phyloP scores from a whole-genome alignment of 2,797 vertebrate species.

The Sylvia borin region DNA sequence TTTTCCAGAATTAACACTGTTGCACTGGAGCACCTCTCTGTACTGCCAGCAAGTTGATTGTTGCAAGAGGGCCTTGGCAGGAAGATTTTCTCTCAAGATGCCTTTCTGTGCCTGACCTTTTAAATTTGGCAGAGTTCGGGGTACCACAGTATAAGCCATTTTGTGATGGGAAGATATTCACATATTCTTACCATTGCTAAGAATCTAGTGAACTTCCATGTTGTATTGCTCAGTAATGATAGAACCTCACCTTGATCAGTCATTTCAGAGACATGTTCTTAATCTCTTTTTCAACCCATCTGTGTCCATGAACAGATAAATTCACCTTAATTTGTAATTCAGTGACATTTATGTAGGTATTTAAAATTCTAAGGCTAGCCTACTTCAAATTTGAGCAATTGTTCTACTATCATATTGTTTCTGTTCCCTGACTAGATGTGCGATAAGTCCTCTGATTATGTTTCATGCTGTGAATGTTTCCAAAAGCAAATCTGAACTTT shows the following conservation, averaged over 20 bases:
- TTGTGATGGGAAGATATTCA: not conserved
- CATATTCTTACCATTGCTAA: not conserved
- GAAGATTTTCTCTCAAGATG: not conserved
- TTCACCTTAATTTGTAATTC: conserved; percentile 8
- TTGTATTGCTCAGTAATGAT: not conserved
- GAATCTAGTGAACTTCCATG: not conserved
- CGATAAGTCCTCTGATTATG: not conserved
- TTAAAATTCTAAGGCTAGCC: conserved; percentile 22
- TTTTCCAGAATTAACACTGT: not conserved
- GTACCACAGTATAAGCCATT: conserved; percentile 1
- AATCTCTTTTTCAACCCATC: not conserved
- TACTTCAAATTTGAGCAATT: conserved; percentile 20
- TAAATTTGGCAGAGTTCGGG: not conserved
- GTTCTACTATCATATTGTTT: conserved; percentile 4
- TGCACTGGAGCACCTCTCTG: not conserved
- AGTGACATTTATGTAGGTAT: conserved; percentile 45
- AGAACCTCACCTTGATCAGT: not conserved
- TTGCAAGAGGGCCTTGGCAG: not conserved
- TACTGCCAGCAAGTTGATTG: not conserved
- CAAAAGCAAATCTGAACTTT: conserved; percentile 60
- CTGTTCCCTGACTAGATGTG: conserved; percentile 16
- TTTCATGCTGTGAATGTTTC: conserved; percentile 28
- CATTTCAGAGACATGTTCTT: not conserved
- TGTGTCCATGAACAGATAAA: conserved; percentile 2
- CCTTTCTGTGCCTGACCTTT: not conserved